A percentile compares a stretch with the other conserved stretches of the same genome.
Evolutionary conservation across 2,797 vertebrate species (phyloP).

Genomic region (Microtus californicus): DNA sequence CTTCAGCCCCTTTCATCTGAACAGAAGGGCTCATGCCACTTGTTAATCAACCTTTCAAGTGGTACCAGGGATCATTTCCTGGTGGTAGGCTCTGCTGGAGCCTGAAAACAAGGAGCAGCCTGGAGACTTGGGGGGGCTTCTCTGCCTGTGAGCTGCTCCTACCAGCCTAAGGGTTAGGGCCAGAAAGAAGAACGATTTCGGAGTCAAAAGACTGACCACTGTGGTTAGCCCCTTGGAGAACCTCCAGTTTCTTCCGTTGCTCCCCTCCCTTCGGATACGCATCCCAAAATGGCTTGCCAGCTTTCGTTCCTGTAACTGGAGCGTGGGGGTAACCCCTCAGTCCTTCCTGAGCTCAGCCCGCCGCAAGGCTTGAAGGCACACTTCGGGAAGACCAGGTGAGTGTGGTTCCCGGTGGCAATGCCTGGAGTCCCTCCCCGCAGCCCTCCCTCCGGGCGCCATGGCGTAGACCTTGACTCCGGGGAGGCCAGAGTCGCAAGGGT

Average conservation of each 20-base stretch:
- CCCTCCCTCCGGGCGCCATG: background rate
- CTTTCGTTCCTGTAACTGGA: background rate
- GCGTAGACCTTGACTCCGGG: background rate
- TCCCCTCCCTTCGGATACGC: background rate
- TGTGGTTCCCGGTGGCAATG: slow-evolving; percentile 29
- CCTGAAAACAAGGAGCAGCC: background rate
- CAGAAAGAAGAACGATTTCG: background rate
- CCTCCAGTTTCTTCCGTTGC: background rate
- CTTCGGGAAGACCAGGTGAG: slow-evolving; percentile 57
- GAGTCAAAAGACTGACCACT: background rate
- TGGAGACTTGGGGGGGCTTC: background rate
- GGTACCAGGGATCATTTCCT: slow-evolving; percentile 60
- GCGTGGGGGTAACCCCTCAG: background rate
- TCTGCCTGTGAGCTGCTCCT: background rate
- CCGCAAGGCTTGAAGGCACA: slow-evolving; percentile 11
- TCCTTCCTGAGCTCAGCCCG: background rate
- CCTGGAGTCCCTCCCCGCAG: background rate
- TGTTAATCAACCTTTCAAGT: slow-evolving; percentile 51
- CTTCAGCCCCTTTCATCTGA: slow-evolving; percentile 60
- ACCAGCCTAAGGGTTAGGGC: background rate
- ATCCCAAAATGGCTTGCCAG: background rate
- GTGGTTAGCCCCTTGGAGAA: background rate
- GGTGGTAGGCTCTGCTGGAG: slow-evolving; percentile 5
- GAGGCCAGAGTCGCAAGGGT: background rate
- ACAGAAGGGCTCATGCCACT: slow-evolving; percentile 38